A percentile compares a stretch with the other conserved stretches of the same genome.
Evolutionary conservation across 2,888 invertebrate genomes (phyloP).

Genomic region (Melipona bicolor): DNA sequence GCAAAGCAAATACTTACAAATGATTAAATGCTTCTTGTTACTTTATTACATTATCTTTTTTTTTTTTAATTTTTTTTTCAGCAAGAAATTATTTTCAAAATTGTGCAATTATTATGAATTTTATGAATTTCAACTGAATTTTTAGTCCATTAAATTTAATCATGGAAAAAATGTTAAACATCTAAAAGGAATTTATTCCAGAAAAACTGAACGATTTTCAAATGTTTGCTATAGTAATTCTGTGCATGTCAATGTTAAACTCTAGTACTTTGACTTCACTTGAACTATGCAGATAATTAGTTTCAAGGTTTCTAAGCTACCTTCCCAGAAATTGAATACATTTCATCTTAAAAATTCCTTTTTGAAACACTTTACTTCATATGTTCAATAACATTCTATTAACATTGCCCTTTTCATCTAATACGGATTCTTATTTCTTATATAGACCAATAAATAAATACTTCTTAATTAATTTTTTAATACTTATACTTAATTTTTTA

Average conservation of each 20-base stretch:
- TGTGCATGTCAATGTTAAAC: conserved; percentile 28
- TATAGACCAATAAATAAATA: not conserved
- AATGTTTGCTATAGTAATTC: conserved; percentile 17
- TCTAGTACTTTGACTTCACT: conserved; percentile 30
- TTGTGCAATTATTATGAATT: too few relatives aligned
- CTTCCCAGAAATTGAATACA: conserved; percentile 8
- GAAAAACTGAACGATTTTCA: not conserved
- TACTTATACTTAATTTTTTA: not conserved
- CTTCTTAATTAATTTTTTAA: not conserved
- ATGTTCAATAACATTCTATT: not conserved
- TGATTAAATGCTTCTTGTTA: too few relatives aligned
- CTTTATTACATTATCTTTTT: too few relatives aligned
- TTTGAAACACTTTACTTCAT: not conserved
- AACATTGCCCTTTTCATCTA: not conserved
- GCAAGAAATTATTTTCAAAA: too few relatives aligned
- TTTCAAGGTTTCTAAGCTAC: conserved; percentile 27
- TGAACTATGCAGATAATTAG: conserved; percentile 32
- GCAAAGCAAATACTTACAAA: too few relatives aligned
- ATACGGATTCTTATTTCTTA: not conserved
- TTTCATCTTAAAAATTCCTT: not conserved
- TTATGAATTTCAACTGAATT: too few relatives aligned
- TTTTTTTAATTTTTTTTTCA: too few relatives aligned
- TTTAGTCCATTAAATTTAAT: too few relatives aligned
- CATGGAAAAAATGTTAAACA: too few relatives aligned
- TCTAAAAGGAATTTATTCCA: not conserved